These are phyloP conservation scores for Trachelus iudaicus DNA, from an alignment of 2,888 invertebrate genomes.

Conservation along the genomic window DNA sequence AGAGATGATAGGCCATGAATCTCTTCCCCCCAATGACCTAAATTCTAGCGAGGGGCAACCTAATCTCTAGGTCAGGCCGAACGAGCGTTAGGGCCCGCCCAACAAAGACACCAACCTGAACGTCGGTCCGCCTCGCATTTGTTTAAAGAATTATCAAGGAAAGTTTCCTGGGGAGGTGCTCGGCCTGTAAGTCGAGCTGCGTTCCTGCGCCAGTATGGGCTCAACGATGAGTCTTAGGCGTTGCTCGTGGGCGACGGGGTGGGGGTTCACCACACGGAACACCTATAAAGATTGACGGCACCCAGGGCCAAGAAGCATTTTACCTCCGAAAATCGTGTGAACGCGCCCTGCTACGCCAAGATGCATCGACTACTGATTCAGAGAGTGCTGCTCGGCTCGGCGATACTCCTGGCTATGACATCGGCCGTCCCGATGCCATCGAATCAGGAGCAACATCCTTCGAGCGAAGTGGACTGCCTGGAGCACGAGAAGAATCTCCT, in stretches of 20 bases:
- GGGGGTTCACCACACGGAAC: conserved; percentile 49
- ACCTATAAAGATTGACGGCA: conserved; percentile 62
- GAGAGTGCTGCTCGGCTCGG: conserved; percentile 52
- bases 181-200: not conserved
- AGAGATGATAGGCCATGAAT: too few species aligned
- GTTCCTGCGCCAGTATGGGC: conserved; percentile 20
- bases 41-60: conserved; percentile 11
- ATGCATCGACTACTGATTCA: conserved; percentile 66
- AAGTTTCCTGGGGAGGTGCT: conserved; percentile 50
- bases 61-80: conserved; percentile 13
- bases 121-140: conserved; percentile 39
- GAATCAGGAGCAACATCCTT: not conserved
- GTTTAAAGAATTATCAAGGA: conserved; percentile 65
- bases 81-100: conserved; percentile 16
- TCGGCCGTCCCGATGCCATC: conserved; percentile 52
- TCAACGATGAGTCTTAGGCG: conserved; percentile 15
- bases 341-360: conserved; percentile 33
- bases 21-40: conserved; percentile 12
- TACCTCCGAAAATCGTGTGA: conserved; percentile 61
- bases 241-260: conserved; percentile 36
- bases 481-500: conserved; percentile 66
- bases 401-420: conserved; percentile 51
- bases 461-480: conserved; percentile 48
- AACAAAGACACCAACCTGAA: not conserved
- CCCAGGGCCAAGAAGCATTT: conserved; percentile 60